Conservation (phyloP, 2,888 invertebrate genomes). For the Melieria picta region DNA sequence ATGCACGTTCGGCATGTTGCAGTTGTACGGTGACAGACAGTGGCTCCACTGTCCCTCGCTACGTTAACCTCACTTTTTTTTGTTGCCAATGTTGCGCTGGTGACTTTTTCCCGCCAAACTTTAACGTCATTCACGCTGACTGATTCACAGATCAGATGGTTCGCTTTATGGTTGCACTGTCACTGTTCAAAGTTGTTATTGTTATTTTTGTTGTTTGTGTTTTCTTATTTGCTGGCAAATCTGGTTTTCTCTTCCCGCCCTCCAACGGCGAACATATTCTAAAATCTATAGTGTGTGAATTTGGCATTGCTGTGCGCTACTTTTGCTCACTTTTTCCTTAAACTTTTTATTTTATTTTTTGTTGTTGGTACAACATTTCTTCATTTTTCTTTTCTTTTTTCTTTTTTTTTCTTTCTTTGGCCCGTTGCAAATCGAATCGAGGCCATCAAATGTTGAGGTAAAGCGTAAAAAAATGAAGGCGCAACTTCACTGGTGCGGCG, state of each 20-base stretch:
- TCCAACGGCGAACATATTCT: no score
- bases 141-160: no score
- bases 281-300: not conserved
- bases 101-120: no score
- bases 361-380: not conserved
- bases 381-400: not conserved
- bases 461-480: slow-evolving; percentile 4
- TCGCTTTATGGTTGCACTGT: no score
- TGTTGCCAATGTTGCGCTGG: no score
- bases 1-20: no score
- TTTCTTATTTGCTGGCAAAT: not conserved
- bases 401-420: not conserved
- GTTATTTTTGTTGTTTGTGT: no score
- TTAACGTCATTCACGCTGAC: no score
- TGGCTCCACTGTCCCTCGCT: no score
- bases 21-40: no score
- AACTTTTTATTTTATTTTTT: not conserved
- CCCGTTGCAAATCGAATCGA: slow-evolving; percentile 16
- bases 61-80: no score
- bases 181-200: no score
- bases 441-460: slow-evolving; percentile 8
- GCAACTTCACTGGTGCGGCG: not conserved
- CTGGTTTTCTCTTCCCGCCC: not conserved
- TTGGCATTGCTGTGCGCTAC: slow-evolving; percentile 20
- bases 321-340: not conserved